Evolutionary conservation across 2,888 invertebrate genomes (phyloP).

Genomic region (Tachystola acroxantha): DNA sequence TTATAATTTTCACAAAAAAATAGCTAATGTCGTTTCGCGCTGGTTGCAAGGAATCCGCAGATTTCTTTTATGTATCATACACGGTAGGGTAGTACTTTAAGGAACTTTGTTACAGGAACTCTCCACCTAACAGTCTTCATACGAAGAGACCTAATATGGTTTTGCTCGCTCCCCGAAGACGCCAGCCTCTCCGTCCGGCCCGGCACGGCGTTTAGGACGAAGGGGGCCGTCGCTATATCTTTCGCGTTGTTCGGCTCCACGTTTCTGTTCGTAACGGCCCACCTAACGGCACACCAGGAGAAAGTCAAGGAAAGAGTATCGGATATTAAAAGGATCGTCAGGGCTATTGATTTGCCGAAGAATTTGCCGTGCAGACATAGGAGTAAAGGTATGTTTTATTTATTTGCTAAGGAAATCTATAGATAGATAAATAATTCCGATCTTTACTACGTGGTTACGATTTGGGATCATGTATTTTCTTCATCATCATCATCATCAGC

Average conservation of each 20-base stretch:
- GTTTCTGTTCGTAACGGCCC: constrained; percentile 96
- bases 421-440: too few species aligned
- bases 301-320: constrained; percentile 91
- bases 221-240: constrained; percentile 96
- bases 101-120: constrained; percentile 84
- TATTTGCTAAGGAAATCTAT: neutral
- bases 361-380: constrained; percentile 87
- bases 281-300: constrained; percentile 95
- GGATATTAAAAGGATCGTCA: constrained; percentile 90
- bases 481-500: too few species aligned
- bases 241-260: constrained; percentile 97
- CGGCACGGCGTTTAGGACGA: constrained; percentile 93
- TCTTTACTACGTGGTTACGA: too few species aligned
- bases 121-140: constrained; percentile 93
- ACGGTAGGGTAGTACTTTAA: too few species aligned
- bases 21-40: too few species aligned
- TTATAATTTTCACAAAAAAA: too few species aligned
- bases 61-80: too few species aligned
- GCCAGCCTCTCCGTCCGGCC: constrained; percentile 92
- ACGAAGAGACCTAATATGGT: constrained; percentile 96
- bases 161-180: constrained; percentile 95
- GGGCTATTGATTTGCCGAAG: constrained; percentile 89
- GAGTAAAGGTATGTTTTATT: constrained; percentile 80
- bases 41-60: too few species aligned
- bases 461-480: too few species aligned